Base-by-base conservation (phyloP, 2,113 vertebrate genomes). In the Pedionomus torquatus region DNA sequence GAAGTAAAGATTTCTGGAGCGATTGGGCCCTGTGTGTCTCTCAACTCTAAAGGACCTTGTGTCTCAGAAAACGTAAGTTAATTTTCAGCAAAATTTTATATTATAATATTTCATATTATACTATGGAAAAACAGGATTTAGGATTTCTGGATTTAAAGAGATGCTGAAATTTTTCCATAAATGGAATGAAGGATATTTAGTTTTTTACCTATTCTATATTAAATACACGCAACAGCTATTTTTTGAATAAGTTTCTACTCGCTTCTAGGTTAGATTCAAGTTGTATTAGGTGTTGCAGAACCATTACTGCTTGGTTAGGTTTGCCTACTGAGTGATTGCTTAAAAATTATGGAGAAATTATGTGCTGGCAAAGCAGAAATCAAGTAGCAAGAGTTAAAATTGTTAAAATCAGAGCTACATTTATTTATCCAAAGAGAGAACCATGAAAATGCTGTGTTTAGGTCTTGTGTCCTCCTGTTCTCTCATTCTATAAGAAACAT, bases 1-100 rank as follows among this genome's bases (percentile, higher is more conserved):
- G 99, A 99, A 98, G 98, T 99, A 94, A 99, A 99, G 97, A 98
- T 99, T 86, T 99, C 99, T 25, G 99, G 99, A 96, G 99, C 99
- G 0, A 99, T 99, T 90, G 99, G 99, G 70, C 99, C 99, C 15
- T 99, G 99, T 93, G 98, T 99, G 9, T 99, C 99, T 30, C 98
- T 99, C 33, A 99, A 98, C 71, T 98, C 99, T 61, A 99, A 99
- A 98, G 99, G 99, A 95, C 99, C 99, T 5, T 99, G 99, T 86
- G 99, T 99, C 46, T 99, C 99, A 93, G 99, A 99, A 98, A 99
- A 99, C 46, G 99, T 99, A 97, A 95, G 99, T 98, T 64, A 87
- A 30, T 4, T 92, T 92, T n/a, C n/a, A n/a, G n/a, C n/a, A n/a
- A n/a, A n/a, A n/a, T n/a, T n/a, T n/a, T n/a, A n/a, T n/a, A n/a